Evolutionary conservation across 2,888 invertebrate species (phyloP).

Genomic region (Trichopoda pennipes): DNA sequence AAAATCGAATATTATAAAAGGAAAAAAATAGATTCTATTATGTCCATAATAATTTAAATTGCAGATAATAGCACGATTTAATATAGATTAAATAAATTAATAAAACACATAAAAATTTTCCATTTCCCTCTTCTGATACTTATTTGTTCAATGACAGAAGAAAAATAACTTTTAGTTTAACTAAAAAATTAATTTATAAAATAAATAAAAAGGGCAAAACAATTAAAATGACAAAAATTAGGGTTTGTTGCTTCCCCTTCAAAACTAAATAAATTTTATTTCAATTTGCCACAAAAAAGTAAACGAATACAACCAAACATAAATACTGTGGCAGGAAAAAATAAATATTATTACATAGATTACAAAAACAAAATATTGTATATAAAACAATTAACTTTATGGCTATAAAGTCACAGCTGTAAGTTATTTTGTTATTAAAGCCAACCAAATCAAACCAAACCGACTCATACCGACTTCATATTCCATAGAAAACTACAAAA

Average conservation of each 20-base stretch:
- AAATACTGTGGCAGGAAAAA: slow-evolving; percentile 5
- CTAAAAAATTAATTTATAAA: not conserved
- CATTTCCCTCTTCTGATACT: not conserved
- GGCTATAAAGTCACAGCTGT: slow-evolving; percentile 51
- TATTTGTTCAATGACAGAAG: slow-evolving; percentile 14
- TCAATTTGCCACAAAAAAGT: slow-evolving; percentile 27
- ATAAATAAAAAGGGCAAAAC: slow-evolving; percentile 3
- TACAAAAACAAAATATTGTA: slow-evolving; percentile 6
- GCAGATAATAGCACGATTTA: slow-evolving; percentile 56
- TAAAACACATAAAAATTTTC: slow-evolving; percentile 11
- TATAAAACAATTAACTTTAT: slow-evolving; percentile 57
- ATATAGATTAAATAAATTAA: slow-evolving; percentile 59
- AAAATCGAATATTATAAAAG: slow-evolving; percentile 22
- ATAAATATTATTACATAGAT: slow-evolving; percentile 21
- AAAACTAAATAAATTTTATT: slow-evolving; percentile 32
- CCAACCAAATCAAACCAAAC: not conserved
- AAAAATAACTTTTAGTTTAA: slow-evolving; percentile 23
- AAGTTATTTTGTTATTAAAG: slow-evolving; percentile 19
- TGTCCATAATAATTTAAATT: slow-evolving; percentile 23
- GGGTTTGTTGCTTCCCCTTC: slow-evolving; percentile 16
- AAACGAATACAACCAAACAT: not conserved
- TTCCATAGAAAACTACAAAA: slow-evolving; percentile 13
- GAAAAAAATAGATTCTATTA: slow-evolving; percentile 13
- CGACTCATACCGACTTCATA: not conserved
- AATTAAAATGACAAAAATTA: not conserved